These are phyloP conservation scores for Turnix velox DNA, from an alignment of 2,113 vertebrate genomes.

Conservation along the genomic window DNA sequence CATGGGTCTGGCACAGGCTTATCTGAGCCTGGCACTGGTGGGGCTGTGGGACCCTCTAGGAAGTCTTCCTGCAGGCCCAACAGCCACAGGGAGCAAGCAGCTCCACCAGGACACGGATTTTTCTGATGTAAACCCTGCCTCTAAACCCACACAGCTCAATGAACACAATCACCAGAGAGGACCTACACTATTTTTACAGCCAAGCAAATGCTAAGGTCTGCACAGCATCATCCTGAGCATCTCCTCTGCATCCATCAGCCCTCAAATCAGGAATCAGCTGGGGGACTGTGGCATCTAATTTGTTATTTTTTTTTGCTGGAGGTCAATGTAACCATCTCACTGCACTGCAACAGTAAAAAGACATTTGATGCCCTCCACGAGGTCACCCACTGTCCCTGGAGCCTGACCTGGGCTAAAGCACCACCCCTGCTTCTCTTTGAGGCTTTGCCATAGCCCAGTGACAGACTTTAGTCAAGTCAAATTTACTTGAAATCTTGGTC, in stretches of 20 bases:
- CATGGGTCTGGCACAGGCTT: background rate
- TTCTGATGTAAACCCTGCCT: background rate
- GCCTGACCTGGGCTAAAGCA: background rate
- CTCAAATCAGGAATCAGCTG: background rate
- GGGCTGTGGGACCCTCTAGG: background rate
- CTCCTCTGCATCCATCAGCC: background rate
- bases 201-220: background rate
- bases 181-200: background rate
- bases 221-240: background rate
- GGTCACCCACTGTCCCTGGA: background rate
- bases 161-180: background rate
- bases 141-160: background rate
- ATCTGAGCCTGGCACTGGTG: background rate
- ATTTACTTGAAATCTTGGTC: background rate
- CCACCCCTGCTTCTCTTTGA: rapidly evolving
- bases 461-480: background rate
- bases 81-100: background rate
- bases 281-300: background rate
- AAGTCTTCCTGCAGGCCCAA: background rate
- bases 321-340: background rate
- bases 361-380: background rate
- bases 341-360: background rate
- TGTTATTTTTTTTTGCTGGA: background rate
- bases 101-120: background rate
- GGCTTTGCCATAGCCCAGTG: background rate